Evolutionary conservation across 2,888 invertebrate species (phyloP).

Genomic region (Pandemis heparana): DNA sequence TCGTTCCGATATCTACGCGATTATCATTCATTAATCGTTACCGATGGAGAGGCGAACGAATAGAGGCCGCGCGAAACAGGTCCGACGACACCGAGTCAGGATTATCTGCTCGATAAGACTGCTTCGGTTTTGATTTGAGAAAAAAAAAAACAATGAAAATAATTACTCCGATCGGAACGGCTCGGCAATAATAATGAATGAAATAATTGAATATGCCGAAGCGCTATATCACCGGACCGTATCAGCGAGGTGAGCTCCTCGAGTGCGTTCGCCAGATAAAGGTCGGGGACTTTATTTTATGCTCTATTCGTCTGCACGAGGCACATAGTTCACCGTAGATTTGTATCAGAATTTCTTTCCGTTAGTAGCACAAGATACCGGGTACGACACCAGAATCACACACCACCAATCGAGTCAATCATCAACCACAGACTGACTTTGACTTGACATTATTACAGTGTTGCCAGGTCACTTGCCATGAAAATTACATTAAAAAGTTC

Average conservation of each 20-base stretch:
- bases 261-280: background rate
- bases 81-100: too few relatives aligned
- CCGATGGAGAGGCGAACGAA: too few relatives aligned
- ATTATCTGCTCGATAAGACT: too few relatives aligned
- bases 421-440: constrained; percentile 31
- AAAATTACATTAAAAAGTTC: too few relatives aligned
- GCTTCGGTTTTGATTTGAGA: too few relatives aligned
- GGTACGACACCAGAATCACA: background rate
- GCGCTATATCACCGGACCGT: background rate
- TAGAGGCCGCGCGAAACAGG: too few relatives aligned
- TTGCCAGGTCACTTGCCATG: too few relatives aligned
- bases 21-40: too few relatives aligned
- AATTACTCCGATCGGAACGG: too few relatives aligned
- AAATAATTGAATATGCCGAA: background rate
- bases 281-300: background rate
- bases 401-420: background rate
- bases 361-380: constrained; percentile 9
- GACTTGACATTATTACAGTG: too few relatives aligned
- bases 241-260: background rate
- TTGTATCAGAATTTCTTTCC: constrained; percentile 17
- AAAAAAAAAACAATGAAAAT: too few relatives aligned
- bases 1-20: too few relatives aligned
- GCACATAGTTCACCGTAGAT: background rate
- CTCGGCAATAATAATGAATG: background rate
- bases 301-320: background rate